Conservation (phyloP, 2,888 invertebrate species). For the Ectemnius lituratus region DNA sequence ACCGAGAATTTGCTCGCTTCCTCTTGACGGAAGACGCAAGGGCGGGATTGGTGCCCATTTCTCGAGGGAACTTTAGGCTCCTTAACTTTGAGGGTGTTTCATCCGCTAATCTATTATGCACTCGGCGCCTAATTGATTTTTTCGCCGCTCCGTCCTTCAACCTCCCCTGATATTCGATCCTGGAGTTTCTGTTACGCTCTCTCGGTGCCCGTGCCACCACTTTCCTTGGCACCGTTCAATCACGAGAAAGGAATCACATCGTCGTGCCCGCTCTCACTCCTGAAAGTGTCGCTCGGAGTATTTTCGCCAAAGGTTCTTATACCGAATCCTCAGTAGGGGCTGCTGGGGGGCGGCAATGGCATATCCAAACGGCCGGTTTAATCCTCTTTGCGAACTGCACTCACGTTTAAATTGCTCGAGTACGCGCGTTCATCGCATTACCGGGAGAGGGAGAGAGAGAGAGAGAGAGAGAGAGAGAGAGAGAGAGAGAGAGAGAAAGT, state of each 20-base stretch:
- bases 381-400: conserved; percentile 5
- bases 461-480: conserved; percentile 1
- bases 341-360: not conserved
- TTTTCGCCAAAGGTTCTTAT: conserved; percentile 1
- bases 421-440: conserved; percentile 2
- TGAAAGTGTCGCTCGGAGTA: not conserved
- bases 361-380: not conserved
- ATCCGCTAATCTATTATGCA: conserved; percentile 73
- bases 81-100: conserved; percentile 66
- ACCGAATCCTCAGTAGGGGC: not conserved
- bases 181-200: not conserved
- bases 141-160: conserved; percentile 32
- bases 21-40: conserved; percentile 67
- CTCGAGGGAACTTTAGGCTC: conserved; percentile 71
- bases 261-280: not conserved
- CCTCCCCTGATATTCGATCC: conserved; percentile 17
- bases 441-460: not conserved
- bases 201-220: not conserved
- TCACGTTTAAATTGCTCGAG: conserved; percentile 3
- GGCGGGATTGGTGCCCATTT: conserved; percentile 67
- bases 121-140: conserved; percentile 71
- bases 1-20: conserved; percentile 72
- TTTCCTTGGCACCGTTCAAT: not conserved
- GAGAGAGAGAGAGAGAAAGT: conserved; percentile 1
- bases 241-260: not conserved